These are phyloP conservation scores for Catagonus wagneri DNA, from an alignment of 2,113 vertebrate species.

Conservation along the genomic window DNA sequence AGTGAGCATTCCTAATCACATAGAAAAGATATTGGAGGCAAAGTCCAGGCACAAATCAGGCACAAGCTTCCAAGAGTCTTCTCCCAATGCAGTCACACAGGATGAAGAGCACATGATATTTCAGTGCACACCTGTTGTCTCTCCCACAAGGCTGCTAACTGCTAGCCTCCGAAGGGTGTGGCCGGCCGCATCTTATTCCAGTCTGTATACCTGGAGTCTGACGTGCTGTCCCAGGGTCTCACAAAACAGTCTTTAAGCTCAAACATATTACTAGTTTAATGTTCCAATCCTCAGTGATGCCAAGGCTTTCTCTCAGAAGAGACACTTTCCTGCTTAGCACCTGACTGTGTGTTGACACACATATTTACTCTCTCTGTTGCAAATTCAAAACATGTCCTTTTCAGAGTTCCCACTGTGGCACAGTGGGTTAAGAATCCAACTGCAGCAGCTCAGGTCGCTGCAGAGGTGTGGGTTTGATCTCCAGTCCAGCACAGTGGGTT, in stretches of 20 bases:
- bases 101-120: not conserved
- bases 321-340: not conserved
- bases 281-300: not conserved
- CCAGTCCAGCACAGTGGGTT: too few relatives aligned
- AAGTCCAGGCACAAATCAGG: not conserved
- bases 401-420: too few relatives aligned
- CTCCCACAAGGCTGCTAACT: not conserved
- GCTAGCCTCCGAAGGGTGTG: not conserved
- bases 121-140: not conserved
- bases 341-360: not conserved
- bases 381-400: not conserved
- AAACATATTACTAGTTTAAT: not conserved
- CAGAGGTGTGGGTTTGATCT: too few relatives aligned
- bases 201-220: not conserved
- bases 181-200: not conserved
- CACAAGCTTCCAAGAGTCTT: not conserved
- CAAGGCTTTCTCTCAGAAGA: not conserved
- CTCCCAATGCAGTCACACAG: not conserved
- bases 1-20: not conserved
- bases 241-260: slow-evolving; percentile 4
- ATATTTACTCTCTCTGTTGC: not conserved
- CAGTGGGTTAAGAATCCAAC: too few relatives aligned
- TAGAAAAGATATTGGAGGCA: not conserved
- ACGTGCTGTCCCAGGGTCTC: not conserved
- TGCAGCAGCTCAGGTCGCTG: too few relatives aligned